Evolutionary conservation across 2,797 vertebrate species (phyloP), one percentile per base, ranked within the genome.

Genomic region (Benthosema pterotum): DNA sequence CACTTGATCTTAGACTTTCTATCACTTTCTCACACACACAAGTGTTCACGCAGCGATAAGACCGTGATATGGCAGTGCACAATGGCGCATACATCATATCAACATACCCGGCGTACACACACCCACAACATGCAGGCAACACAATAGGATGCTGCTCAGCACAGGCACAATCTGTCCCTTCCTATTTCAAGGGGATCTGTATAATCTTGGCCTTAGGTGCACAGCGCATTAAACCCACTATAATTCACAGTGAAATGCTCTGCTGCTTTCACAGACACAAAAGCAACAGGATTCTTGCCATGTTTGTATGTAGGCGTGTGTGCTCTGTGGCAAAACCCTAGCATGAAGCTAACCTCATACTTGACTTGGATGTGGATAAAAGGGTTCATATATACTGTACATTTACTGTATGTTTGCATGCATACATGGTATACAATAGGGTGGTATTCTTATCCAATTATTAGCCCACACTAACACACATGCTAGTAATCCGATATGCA

Each of bases 191-290:
- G 50, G 47, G 17, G 54, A 59, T 74, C 54, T 28, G 47, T 80
- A 69, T 79, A 83, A 84, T 77, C 83, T 73, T 70, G 46, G 78
- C 86, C 79, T 65, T 28, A 63, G 80, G 80, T 67, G 58, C 52
- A 4, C 45, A 68, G 72, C 78, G 61, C 63, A 78, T 83, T 82
- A 72, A 81, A 83, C 77, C 22, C 65, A 48, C 15, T 5, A 64
- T 68, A 77, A 73, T 76, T 62, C 77, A 49, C 63, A 55, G 42
- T 71, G 42, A 49, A 57, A 65, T 59, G 59, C 54, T 43, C 28
- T 38, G 19, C 53, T 67, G 52, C 61, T 64, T 77, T 63, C 49
- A 38, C 57, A 45, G 38, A 63, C 63, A 79, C 68, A 83, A 77
- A 73, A 64, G 67, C 69, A 68, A 48, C 67, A 42, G 52, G 64